Percentiles rank a stretch among this genome's conserved stretches.
These are phyloP conservation scores for Columbina picui DNA, from an alignment of 2,113 vertebrate genomes.

Conservation along the genomic window DNA sequence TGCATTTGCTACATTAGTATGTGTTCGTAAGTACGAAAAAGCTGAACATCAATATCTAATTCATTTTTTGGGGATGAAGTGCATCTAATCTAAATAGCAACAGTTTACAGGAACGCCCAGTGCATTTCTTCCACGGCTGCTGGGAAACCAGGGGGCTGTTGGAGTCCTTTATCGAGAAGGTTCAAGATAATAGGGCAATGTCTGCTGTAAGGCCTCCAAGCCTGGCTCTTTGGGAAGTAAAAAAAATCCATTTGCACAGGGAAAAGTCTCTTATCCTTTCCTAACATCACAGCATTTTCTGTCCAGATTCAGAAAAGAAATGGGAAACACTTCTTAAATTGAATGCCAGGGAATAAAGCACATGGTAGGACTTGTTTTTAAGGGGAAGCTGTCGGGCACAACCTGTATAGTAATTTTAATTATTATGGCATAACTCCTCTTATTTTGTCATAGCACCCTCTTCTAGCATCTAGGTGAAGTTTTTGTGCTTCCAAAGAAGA, in stretches of 20 bases:
- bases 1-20: not conserved
- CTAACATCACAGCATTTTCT: not conserved
- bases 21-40: not conserved
- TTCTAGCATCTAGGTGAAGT: not conserved
- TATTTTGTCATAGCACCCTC: not conserved
- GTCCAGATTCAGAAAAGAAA: not conserved
- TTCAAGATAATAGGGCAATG: not conserved
- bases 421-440: not conserved
- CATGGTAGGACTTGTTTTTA: not conserved
- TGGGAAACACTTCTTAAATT: not conserved
- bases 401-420: not conserved
- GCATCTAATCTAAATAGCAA: not conserved
- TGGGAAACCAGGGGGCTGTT: not conserved
- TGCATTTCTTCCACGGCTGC: not conserved
- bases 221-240: not conserved
- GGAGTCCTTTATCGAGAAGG: not conserved
- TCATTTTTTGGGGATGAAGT: not conserved
- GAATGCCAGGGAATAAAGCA: not conserved
- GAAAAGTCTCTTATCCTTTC: not conserved
- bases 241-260: not conserved
- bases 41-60: not conserved
- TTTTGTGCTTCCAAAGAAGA: not conserved
- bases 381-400: not conserved
- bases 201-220: not conserved
- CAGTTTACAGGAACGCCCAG: not conserved